A percentile compares a stretch with the other conserved stretches of the same genome.
Evolutionary conservation across 2,113 vertebrate genomes (phyloP).

Genomic region (Turdus rufiventris): DNA sequence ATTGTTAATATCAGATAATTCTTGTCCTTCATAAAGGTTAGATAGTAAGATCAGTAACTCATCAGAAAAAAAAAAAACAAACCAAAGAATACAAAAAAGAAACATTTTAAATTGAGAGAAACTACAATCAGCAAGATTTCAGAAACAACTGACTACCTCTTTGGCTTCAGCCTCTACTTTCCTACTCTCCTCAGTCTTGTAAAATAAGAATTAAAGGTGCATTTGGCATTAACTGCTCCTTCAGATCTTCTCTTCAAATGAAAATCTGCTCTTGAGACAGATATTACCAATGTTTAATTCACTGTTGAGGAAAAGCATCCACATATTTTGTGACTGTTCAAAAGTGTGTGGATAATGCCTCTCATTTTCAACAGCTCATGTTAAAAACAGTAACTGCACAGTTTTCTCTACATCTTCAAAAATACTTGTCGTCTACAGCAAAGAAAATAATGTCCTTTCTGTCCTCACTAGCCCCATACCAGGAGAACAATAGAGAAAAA

Average conservation of each 20-base stretch:
- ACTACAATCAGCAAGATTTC: not conserved
- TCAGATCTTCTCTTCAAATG: not conserved
- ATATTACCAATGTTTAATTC: not conserved
- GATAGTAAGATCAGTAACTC: not conserved
- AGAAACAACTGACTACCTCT: not conserved
- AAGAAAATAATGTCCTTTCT: not conserved
- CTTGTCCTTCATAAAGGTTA: not conserved
- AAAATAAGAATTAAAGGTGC: not conserved
- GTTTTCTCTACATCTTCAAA: not conserved
- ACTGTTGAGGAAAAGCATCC: not conserved
- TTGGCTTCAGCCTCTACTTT: not conserved
- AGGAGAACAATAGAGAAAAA: not conserved
- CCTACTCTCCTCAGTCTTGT: not conserved
- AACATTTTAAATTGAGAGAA: not conserved
- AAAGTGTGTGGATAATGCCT: not conserved
- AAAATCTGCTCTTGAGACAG: conserved; percentile 2
- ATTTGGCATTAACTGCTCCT: not conserved
- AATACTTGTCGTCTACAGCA: not conserved
- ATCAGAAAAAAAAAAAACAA: not conserved
- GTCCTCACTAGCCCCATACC: not conserved
- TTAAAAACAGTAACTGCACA: not conserved
- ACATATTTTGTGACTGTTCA: not conserved
- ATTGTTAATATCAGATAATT: not conserved
- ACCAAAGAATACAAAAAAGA: not conserved
- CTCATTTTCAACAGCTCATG: not conserved